These are phyloP conservation scores for Xanthia togata DNA, from an alignment of 2,888 invertebrate genomes.

Conservation along the genomic window DNA sequence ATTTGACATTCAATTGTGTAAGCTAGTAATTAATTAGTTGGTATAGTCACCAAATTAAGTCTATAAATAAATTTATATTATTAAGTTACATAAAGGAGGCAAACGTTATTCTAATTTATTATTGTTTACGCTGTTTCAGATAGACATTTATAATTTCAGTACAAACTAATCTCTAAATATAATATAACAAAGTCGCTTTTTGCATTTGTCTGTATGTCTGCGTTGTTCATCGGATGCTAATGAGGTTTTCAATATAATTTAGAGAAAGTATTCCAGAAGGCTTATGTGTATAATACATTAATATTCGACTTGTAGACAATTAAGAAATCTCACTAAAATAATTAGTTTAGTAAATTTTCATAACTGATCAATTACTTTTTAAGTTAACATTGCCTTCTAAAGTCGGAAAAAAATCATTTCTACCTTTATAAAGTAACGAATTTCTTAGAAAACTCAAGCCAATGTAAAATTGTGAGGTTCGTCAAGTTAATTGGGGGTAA, in stretches of 20 bases:
- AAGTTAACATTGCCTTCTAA: background rate
- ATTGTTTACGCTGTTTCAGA: no score
- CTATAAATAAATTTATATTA: background rate
- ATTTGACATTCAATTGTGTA: conserved; percentile 21
- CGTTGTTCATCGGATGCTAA: no score
- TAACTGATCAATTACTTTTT: background rate
- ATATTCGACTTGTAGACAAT: no score
- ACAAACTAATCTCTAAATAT: background rate
- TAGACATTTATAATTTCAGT: background rate
- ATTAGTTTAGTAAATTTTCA: background rate
- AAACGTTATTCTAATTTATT: background rate
- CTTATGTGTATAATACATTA: no score
- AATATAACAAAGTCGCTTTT: no score
- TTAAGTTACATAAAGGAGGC: no score
- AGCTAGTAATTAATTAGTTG: background rate
- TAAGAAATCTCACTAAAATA: no score
- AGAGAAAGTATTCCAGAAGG: no score
- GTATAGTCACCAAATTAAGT: background rate
- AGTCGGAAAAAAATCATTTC: background rate
- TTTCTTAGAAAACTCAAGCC: conserved; percentile 28
- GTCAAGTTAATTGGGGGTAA: conserved; percentile 48
- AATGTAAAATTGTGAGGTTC: conserved; percentile 29
- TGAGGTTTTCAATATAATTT: no score
- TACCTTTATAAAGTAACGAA: background rate
- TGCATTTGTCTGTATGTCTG: no score